Conservation (phyloP, 2,888 invertebrate genomes). For the Perdita meconis region DNA sequence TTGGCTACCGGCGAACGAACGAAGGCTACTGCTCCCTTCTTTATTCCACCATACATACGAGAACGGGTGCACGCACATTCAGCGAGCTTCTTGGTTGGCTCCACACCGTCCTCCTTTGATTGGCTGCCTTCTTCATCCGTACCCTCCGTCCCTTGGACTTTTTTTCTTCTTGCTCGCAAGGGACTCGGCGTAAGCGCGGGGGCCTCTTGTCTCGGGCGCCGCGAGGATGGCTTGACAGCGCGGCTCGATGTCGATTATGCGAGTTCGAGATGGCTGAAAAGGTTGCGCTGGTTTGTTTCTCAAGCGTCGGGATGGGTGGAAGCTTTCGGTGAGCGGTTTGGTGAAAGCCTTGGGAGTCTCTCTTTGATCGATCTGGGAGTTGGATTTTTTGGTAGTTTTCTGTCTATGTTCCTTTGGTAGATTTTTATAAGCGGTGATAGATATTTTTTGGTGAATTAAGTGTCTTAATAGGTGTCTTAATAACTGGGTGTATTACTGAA, state of each 20-base stretch:
- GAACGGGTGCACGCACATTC: slow-evolving; percentile 79
- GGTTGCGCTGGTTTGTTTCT: too few relatives aligned
- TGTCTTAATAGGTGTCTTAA: too few relatives aligned
- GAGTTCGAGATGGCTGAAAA: neutral
- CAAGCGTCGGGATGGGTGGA: neutral
- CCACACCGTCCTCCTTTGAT: slow-evolving; percentile 64
- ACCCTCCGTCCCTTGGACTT: slow-evolving; percentile 65
- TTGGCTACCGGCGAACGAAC: slow-evolving; percentile 79
- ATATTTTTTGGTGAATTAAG: too few relatives aligned
- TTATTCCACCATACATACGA: slow-evolving; percentile 70
- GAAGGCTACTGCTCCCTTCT: slow-evolving; percentile 75
- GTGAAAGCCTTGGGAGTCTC: too few relatives aligned
- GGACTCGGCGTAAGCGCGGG: slow-evolving; percentile 45
- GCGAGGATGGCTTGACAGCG: slow-evolving; percentile 17
- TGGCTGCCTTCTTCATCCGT: slow-evolving; percentile 66
- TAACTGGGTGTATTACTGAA: too few relatives aligned
- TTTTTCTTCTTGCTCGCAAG: slow-evolving; percentile 49
- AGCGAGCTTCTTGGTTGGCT: slow-evolving; percentile 77
- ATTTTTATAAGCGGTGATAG: too few relatives aligned
- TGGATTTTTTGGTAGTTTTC: too few relatives aligned
- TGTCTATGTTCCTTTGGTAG: too few relatives aligned
- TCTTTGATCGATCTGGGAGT: too few relatives aligned
- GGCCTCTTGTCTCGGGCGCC: slow-evolving; percentile 23
- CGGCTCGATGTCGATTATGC: neutral
- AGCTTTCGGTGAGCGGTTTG: too few relatives aligned